Percentiles rank a stretch among this genome's conserved stretches.
Evolutionary conservation across 2,113 vertebrate genomes (phyloP).

Genomic region (Brienomyrus longianalis): DNA sequence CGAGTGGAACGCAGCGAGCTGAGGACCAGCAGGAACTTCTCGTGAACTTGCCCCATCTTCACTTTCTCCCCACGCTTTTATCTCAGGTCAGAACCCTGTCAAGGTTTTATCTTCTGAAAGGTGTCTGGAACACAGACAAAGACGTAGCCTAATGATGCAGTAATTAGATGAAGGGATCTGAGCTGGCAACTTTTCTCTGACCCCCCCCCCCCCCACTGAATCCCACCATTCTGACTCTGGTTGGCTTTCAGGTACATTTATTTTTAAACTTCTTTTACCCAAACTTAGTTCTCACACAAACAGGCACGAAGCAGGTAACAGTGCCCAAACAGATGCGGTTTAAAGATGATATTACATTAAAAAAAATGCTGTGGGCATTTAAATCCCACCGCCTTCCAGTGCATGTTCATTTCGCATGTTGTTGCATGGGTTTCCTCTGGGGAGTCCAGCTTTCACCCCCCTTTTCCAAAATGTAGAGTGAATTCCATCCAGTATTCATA

Average conservation of each 20-base stretch:
- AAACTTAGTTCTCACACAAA: background rate
- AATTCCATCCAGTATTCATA: background rate
- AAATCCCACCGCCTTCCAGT: background rate
- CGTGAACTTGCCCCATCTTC: conserved; percentile 57
- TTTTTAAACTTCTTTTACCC: background rate
- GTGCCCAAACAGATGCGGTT: background rate
- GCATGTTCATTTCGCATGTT: background rate
- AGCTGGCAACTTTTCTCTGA: background rate
- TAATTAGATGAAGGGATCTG: conserved; percentile 26
- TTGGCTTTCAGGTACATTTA: background rate
- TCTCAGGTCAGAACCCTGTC: conserved; percentile 56
- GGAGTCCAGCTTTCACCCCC: background rate
- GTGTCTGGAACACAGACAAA: conserved; percentile 44
- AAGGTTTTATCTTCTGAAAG: conserved; percentile 52
- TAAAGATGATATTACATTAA: background rate
- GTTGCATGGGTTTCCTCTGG: background rate
- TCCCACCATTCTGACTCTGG: background rate
- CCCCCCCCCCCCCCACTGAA: background rate
- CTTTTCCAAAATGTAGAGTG: background rate
- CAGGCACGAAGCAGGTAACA: background rate
- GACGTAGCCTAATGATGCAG: conserved; percentile 25
- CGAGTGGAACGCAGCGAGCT: conserved; percentile 33
- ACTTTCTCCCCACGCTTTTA: conserved; percentile 49
- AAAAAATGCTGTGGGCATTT: background rate
- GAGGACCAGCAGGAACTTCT: conserved; percentile 50